Base-by-base conservation (phyloP, 2,113 vertebrate genomes). In the Garra rufa region DNA sequence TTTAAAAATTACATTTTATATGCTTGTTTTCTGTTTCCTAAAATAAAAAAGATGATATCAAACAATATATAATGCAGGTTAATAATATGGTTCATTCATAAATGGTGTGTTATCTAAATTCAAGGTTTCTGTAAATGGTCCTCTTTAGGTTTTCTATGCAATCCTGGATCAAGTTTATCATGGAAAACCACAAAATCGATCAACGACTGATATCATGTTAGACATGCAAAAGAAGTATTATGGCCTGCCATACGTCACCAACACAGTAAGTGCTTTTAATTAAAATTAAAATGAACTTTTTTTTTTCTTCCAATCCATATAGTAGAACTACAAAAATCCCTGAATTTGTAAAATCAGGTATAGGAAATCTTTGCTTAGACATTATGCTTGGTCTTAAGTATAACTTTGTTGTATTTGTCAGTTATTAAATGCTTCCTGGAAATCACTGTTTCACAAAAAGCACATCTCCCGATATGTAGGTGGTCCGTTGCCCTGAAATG, bases 141-240 rank as follows among this genome's bases (percentile, higher is more conserved):
- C 87, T 78, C 38, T 78, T 43, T 13, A 99, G 98, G 95, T 99
- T 80, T 99, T 99, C 90, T 99, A 99, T 86, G 96, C 98, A 8
- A 94, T 92, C 55, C 92, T 99, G 95, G 98, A 99, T 92, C 98
- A 99, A 89, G 94, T 98, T 86, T 99, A 99, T 91, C 98, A 99
- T 8, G 90, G 96, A 57, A 90, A 94, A 88, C 96, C 97, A 63
- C 97, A 96, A 73, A 93, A 90, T 84, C 90, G 84, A 41, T 96
- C 97, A 73, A 98, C 96, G 81, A 99, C 97, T n/a, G 97, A 97
- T 50, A 95, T 97, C 91, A 93, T 99, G 86, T 94, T 94, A 88
- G 96, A 98, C 86, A 96, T 95, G 10, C 98, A 99, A 89, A 95
- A 97, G 87, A 95, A 94, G 55, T 95, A 96, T 91, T 99, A 99